phyloP scores from a whole-genome alignment of 2,797 vertebrate species.

The Sebastes trivittatus region DNA sequence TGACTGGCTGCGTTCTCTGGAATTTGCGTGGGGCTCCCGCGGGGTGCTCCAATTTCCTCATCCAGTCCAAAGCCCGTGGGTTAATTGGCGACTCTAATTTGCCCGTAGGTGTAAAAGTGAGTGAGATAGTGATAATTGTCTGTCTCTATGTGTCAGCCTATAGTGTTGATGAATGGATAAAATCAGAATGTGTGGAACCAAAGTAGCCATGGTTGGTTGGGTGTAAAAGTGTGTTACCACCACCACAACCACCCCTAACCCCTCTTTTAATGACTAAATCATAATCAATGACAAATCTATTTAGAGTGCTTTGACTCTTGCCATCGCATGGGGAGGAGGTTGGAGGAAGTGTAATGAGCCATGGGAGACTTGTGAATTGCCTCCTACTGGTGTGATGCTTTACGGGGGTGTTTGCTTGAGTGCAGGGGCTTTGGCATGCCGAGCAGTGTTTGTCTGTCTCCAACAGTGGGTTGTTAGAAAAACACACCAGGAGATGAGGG shows the following conservation, averaged over 20 bases:
- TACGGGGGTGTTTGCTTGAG: constrained; percentile 37
- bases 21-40: neutral
- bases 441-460: constrained; percentile 44
- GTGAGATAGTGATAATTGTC: neutral
- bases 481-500: constrained; percentile 31
- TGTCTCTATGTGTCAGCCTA: neutral
- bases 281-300: constrained; percentile 62
- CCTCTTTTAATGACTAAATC: constrained; percentile 53
- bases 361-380: constrained; percentile 50
- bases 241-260: neutral
- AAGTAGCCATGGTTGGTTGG: neutral
- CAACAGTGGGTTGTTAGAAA: constrained; percentile 39
- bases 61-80: neutral
- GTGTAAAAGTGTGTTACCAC: neutral
- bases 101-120: neutral
- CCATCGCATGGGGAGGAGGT: constrained; percentile 5
- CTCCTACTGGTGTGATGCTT: constrained; percentile 51
- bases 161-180: neutral
- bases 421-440: constrained; percentile 30
- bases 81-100: neutral
- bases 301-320: constrained; percentile 39
- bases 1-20: neutral
- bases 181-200: neutral
- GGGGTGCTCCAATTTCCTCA: neutral
- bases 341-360: constrained; percentile 41